Base-by-base conservation (phyloP, 2,888 invertebrate species). In the Amblyjoppa fuscipennis region DNA sequence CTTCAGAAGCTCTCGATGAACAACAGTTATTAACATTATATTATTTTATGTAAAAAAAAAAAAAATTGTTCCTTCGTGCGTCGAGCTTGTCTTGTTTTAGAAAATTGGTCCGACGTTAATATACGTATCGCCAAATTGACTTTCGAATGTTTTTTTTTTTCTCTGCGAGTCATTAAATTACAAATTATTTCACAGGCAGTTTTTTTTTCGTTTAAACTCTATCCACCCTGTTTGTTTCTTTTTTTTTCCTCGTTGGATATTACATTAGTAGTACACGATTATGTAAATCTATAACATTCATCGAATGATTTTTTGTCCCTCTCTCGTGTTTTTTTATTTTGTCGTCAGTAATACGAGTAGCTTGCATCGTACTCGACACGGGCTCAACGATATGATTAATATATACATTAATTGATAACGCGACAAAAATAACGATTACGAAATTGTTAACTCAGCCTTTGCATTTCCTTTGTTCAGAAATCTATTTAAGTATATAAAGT, bases 391-490 rank as follows among this genome's bases (percentile, higher is more conserved):
- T 64, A 78, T 34, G 61, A 79, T 45, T 38, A 71, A 84, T 88
- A 86, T 88, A 83, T 87, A 87, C 81, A 83, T 56, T 81, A 61
- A 85, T 85, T 85, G 71, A 81, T 81, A 84, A 87, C 86, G 81
- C 86, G 85, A 81, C 75, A 76, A 71, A 75, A 84, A 64, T 51
- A 87, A 85, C 73, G 71, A 81, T 78, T 75, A 81, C 83, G 77
- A 86, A 87, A 80, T 88, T 87, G 89, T 88, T 87, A 88, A 85
- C 88, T 92, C 91, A 91, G 90, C 89, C 91, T 91, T 75, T 92
- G 89, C 88, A 87, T 89, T 91, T 90, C 88, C 61, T 73, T 91
- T 89, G 86, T 89, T 88, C 85, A 87, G 85, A 82, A 90, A 90
- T 88, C 78, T 82, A 89, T 83, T 79, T 85, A 89, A 31, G 64